Base-by-base conservation (phyloP, 2,888 invertebrate genomes). In the Eupithecia abbreviata region DNA sequence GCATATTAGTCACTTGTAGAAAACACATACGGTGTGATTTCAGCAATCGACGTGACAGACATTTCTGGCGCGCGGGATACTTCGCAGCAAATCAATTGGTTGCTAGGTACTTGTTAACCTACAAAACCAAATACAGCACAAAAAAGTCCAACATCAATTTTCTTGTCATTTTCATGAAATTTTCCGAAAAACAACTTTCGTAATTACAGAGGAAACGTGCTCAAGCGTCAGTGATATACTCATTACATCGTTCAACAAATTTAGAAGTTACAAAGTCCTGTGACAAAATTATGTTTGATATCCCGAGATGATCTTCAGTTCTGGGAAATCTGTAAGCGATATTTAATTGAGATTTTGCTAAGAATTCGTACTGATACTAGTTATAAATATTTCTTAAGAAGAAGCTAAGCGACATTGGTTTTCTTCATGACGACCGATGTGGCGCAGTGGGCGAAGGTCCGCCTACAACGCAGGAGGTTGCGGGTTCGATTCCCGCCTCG, bases 191-290 rank as follows among this genome's bases (percentile, higher is more conserved):
- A 74, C 74, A 79, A 79, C 77, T 76, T 76, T 42, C 45, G 47
- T 75, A 77, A 79, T 77, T 79, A 80, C 77, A 45, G 55, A 69
- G 71, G 77, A 77, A 77, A 80, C 80, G 75, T 76, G 79, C 75
- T 78, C 74, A 78, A 68, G 49, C 41, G 74, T 65, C 47, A 77
- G 77, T 77, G 80, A 78, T 80, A 82, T 70, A 81, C 79, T 79
- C 81, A 79, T 82, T 81, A 79, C 80, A 79, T 78, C 80, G 79
- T 81, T 80, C 79, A 81, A 80, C 79, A 81, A 81, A 79, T 82
- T 78, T 65, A 71, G 69, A 79, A 81, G 77, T 79, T 80, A 68
- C 77, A 78, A 81, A 81, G 71, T 77, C 78, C 71, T 78, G 79
- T 76, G 80, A 82, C 81, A 79, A 79, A 42, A 82, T 80, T 45